Base-by-base conservation (phyloP, 2,888 invertebrate species). In the Ypsolopha sequella region DNA sequence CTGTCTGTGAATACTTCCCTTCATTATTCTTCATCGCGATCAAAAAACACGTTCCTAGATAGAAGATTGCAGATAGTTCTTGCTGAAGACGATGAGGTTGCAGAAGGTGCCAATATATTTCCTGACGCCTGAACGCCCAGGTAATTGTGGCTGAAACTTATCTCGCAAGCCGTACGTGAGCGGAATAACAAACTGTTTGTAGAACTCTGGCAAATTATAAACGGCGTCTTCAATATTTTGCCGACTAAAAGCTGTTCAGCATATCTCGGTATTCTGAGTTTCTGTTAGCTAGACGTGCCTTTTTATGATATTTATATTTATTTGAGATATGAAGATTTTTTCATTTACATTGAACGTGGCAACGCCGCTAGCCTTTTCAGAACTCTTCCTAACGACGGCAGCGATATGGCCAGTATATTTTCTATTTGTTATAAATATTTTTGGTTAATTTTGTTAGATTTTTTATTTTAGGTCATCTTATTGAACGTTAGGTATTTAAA, bases 111-210 rank as follows among this genome's bases (percentile, higher is more conserved):
- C 81, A 82, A 84, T 81, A 82, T 82, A 81, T 84, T 80, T 81
- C 72, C 81, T 80, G 79, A 76, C 77, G 81, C 70, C 73, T 79
- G 80, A 80, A 74, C 81, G 80, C 79, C 77, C 81, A 77, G 80
- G 81, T 84, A 80, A 80, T 84, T 84, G 81, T 80, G 80, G 80
- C 69, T 79, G 80, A 78, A 81, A 81, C 80, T 82, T 84, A 82
- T 82, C 82, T 82, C 74, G 71, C 74, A 73, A 68, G 74, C 73
- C 67, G 70, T 63, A 76, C 81, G 81, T 82, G 81, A 76, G 69
- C 68, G 56, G 81, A 81, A 81, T 82, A 74, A 70, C 64, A 74
- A 58, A 79, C 69, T 63, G 65, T 68, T 64, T 65, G 65, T 66
- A 66, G 70, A 63, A 70, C 68, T 72, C 70, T 67, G 64, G 70